phyloP scores from a whole-genome alignment of 2,113 vertebrate species.

The Epinephelus cyanopodus region DNA sequence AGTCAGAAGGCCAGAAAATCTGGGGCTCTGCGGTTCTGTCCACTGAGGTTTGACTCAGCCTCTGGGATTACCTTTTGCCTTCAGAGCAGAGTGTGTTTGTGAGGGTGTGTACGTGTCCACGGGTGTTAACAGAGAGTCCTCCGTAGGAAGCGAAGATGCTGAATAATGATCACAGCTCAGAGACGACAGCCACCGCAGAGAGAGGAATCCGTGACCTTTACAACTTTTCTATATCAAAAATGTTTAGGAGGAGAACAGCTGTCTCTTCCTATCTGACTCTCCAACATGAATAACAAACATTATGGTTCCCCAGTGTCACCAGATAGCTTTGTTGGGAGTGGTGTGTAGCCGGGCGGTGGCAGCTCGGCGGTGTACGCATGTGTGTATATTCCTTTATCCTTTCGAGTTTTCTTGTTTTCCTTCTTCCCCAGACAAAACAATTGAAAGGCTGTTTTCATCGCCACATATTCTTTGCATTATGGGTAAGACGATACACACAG shows the following conservation, averaged over 20 bases:
- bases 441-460: slow-evolving; percentile 51
- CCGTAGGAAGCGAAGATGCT: slow-evolving; percentile 19
- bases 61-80: slow-evolving; percentile 3
- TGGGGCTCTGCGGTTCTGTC: slow-evolving; percentile 13
- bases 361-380: slow-evolving; percentile 31
- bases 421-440: slow-evolving; percentile 66
- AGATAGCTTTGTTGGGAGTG: slow-evolving; percentile 59
- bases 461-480: slow-evolving; percentile 70
- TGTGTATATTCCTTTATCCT: slow-evolving; percentile 46
- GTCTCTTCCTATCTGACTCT: slow-evolving; percentile 58
- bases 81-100: slow-evolving; percentile 11
- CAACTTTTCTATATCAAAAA: slow-evolving; percentile 44
- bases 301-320: slow-evolving; percentile 49
- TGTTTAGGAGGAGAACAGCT: slow-evolving; percentile 58
- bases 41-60: slow-evolving; percentile 20
- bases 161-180: slow-evolving; percentile 60
- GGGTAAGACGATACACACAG: slow-evolving; percentile 66
- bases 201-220: slow-evolving; percentile 57
- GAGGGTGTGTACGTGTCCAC: neutral
- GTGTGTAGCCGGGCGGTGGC: slow-evolving; percentile 18
- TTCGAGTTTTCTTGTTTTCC: slow-evolving; percentile 55
- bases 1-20: slow-evolving; percentile 9
- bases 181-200: slow-evolving; percentile 27
- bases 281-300: slow-evolving; percentile 50
- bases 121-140: slow-evolving; percentile 12